Conservation (phyloP, 2,113 vertebrate genomes). For the Engystomops pustulosus region DNA sequence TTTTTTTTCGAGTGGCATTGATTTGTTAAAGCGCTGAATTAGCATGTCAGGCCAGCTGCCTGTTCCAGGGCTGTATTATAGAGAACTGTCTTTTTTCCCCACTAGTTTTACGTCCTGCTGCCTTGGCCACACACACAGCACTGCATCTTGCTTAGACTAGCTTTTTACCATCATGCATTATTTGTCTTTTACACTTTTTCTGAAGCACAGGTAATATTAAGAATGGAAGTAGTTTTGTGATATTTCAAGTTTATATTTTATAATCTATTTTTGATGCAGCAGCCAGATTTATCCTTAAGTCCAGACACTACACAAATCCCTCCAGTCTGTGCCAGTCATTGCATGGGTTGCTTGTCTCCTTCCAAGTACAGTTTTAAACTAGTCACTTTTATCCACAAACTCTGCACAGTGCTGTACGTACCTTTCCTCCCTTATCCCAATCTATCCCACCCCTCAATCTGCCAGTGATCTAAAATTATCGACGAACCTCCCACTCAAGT, state of each 20-base stretch:
- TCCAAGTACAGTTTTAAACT: too few relatives aligned
- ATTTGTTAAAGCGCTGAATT: constrained; percentile 99
- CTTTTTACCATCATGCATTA: constrained; percentile 47
- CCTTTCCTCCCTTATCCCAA: too few relatives aligned
- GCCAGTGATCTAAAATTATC: too few relatives aligned
- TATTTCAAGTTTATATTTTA: not conserved
- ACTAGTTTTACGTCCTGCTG: constrained; percentile 67
- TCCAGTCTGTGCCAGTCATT: too few relatives aligned
- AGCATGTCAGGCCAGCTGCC: constrained; percentile 92
- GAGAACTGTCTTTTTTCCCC: constrained; percentile 59
- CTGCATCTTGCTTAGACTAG: constrained; percentile 68
- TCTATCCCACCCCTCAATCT: too few relatives aligned
- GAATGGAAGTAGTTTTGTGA: not conserved
- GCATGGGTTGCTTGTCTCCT: too few relatives aligned
- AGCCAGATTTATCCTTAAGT: too few relatives aligned
- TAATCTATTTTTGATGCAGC: too few relatives aligned
- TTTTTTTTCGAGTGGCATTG: constrained; percentile 94
- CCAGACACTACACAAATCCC: too few relatives aligned
- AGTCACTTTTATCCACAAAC: too few relatives aligned
- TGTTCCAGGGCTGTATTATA: constrained; percentile 71
- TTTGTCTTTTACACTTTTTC: constrained; percentile 56
- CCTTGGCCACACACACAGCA: constrained; percentile 71
- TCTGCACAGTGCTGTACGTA: too few relatives aligned
- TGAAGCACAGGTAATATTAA: constrained; percentile 62
- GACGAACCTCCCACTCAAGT: too few relatives aligned